Evolutionary conservation across 2,113 vertebrate species (phyloP).

Genomic region (Lota lota): DNA sequence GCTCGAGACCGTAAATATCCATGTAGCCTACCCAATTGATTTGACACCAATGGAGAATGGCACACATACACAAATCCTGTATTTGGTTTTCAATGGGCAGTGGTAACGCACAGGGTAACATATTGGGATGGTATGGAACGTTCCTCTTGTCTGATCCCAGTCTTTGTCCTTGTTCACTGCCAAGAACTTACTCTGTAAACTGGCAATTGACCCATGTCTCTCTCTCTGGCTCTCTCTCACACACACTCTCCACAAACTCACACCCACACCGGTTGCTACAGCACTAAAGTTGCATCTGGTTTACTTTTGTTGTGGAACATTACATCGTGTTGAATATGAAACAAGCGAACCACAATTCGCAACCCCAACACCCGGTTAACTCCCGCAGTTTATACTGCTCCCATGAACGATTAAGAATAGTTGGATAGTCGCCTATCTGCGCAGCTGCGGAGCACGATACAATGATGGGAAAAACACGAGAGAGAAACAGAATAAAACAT

Average conservation of each 20-base stretch:
- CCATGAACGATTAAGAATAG: slow-evolving; percentile 55
- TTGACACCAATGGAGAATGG: no score
- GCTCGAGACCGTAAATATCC: no score
- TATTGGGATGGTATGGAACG: background rate
- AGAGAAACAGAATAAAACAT: no score
- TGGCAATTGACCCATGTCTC: slow-evolving; percentile 26
- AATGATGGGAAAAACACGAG: background rate
- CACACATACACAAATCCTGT: no score
- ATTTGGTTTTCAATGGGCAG: no score
- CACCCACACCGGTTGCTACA: slow-evolving; percentile 17
- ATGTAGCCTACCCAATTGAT: no score
- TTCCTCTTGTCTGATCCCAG: slow-evolving; percentile 26
- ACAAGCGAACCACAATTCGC: slow-evolving; percentile 22
- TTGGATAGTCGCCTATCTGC: slow-evolving; percentile 66
- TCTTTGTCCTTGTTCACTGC: slow-evolving; percentile 20
- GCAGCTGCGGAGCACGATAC: slow-evolving; percentile 57
- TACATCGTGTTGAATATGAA: slow-evolving; percentile 54
- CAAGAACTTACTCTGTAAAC: slow-evolving; percentile 39
- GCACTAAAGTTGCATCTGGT: slow-evolving; percentile 55
- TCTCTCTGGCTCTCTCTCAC: no score
- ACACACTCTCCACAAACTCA: background rate
- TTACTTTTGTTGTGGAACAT: slow-evolving; percentile 50
- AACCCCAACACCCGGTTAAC: slow-evolving; percentile 25
- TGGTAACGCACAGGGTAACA: no score
- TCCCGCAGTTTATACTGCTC: slow-evolving; percentile 47